A percentile compares a stretch with the other conserved stretches of the same genome.
These are phyloP conservation scores for Hippocampus comes DNA, from an alignment of 2,113 vertebrate genomes.

Conservation along the genomic window DNA sequence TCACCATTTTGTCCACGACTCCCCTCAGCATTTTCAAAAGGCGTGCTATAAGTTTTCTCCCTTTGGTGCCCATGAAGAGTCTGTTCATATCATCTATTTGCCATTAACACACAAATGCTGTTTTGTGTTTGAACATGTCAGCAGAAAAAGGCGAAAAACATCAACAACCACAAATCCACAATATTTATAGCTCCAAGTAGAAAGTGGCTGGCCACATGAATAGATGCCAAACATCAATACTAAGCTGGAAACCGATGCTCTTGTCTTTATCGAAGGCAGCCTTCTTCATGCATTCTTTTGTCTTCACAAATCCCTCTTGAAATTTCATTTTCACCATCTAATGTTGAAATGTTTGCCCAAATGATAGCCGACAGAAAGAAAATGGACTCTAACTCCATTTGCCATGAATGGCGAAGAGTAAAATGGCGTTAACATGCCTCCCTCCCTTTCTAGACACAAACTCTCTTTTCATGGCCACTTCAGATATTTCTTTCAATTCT, in stretches of 20 bases:
- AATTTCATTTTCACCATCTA: slow-evolving; percentile 35
- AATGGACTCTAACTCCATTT: slow-evolving; percentile 3
- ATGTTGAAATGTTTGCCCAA: slow-evolving; percentile 16
- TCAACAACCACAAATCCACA: slow-evolving; percentile 64
- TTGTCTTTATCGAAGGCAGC: slow-evolving; percentile 24
- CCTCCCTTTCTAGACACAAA: slow-evolving; percentile 21
- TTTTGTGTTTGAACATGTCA: slow-evolving; percentile 63
- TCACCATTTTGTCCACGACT: slow-evolving; percentile 17
- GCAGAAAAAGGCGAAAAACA: slow-evolving; percentile 63
- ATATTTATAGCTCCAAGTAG: slow-evolving; percentile 63
- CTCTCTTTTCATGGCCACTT: slow-evolving; percentile 51
- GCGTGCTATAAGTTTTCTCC: slow-evolving; percentile 52
- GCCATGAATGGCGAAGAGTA: background rate
- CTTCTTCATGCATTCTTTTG: slow-evolving; percentile 44
- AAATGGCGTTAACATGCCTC: slow-evolving; percentile 14
- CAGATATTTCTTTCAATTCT: slow-evolving; percentile 51
- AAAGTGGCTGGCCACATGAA: slow-evolving; percentile 52
- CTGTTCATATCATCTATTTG: slow-evolving; percentile 47
- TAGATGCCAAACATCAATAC: slow-evolving; percentile 22
- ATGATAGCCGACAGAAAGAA: slow-evolving; percentile 19
- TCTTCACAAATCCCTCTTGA: slow-evolving; percentile 32
- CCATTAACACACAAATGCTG: slow-evolving; percentile 48
- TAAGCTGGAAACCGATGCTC: slow-evolving; percentile 44
- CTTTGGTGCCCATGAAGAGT: slow-evolving; percentile 65
- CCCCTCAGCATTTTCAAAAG: slow-evolving; percentile 36